Conservation (phyloP, 1,140 invertebrate species). For the Tetranychus urticae region DNA sequence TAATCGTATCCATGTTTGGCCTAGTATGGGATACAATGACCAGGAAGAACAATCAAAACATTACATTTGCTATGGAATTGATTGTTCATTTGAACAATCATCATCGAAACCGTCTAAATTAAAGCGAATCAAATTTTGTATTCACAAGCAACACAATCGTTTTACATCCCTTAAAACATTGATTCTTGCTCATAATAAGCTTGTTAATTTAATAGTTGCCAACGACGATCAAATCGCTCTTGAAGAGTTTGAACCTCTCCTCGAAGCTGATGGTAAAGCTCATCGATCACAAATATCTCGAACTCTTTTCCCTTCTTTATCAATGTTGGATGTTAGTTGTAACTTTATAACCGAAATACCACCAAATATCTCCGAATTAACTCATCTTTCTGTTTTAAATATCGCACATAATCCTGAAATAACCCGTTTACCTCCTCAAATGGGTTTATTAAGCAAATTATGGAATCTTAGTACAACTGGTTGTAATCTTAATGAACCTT, state of each 20-base stretch:
- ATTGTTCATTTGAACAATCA: neutral
- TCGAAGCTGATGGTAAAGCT: neutral
- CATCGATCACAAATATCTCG: slow-evolving; percentile 13
- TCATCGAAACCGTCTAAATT: neutral
- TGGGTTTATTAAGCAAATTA: slow-evolving; percentile 69
- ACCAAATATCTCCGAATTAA: slow-evolving; percentile 54
- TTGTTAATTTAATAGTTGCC: slow-evolving; percentile 50
- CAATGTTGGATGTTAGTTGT: slow-evolving; percentile 78
- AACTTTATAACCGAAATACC: slow-evolving; percentile 61
- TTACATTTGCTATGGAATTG: neutral
- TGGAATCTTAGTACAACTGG: slow-evolving; percentile 87
- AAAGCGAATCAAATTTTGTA: slow-evolving; percentile 25
- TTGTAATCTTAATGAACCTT: slow-evolving; percentile 61
- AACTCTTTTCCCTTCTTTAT: slow-evolving; percentile 74
- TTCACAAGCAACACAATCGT: slow-evolving; percentile 50
- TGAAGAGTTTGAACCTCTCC: neutral
- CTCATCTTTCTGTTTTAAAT: slow-evolving; percentile 75
- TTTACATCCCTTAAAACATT: slow-evolving; percentile 55
- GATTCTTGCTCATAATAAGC: slow-evolving; percentile 57
- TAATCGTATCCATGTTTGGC: slow-evolving; percentile 71
- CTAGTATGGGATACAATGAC: slow-evolving; percentile 15
- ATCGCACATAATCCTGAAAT: slow-evolving; percentile 68
- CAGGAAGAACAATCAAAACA: neutral
- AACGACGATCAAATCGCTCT: slow-evolving; percentile 27
- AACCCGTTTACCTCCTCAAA: slow-evolving; percentile 65